Evolutionary conservation across 2,113 vertebrate species (phyloP).

Genomic region (Oryzias curvinotus): DNA sequence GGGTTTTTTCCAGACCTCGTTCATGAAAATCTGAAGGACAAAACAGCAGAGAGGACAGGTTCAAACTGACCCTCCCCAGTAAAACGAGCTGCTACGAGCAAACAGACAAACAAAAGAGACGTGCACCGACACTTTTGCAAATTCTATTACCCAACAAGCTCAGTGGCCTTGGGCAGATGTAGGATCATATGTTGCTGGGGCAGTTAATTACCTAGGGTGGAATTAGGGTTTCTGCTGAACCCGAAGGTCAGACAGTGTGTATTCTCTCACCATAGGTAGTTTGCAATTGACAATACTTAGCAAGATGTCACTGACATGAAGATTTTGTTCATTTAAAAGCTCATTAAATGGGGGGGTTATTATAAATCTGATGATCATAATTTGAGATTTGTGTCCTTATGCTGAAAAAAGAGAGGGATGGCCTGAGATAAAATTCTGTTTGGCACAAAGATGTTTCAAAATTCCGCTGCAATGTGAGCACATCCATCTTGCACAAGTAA

Average conservation of each 20-base stretch:
- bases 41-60: conserved; percentile 1
- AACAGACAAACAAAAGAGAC: not conserved
- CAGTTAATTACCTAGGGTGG: not conserved
- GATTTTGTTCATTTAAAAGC: not conserved
- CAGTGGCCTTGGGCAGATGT: conserved; percentile 1
- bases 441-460: not conserved
- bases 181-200: not conserved
- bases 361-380: no score
- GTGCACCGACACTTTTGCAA: not conserved
- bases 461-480: not conserved
- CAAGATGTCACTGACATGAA: not conserved
- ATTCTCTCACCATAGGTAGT: not conserved
- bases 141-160: conserved; percentile 9
- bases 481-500: not conserved
- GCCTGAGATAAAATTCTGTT: not conserved
- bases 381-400: not conserved
- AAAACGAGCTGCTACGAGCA: no score
- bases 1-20: conserved; percentile 21
- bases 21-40: conserved; percentile 13
- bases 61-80: not conserved
- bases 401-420: not conserved
- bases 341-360: no score
- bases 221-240: not conserved
- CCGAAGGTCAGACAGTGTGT: not conserved
- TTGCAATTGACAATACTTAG: not conserved